Evolutionary conservation across 2,113 vertebrate genomes (phyloP), one percentile per base, ranked within the genome.

Genomic region (Lasiurus cinereus): DNA sequence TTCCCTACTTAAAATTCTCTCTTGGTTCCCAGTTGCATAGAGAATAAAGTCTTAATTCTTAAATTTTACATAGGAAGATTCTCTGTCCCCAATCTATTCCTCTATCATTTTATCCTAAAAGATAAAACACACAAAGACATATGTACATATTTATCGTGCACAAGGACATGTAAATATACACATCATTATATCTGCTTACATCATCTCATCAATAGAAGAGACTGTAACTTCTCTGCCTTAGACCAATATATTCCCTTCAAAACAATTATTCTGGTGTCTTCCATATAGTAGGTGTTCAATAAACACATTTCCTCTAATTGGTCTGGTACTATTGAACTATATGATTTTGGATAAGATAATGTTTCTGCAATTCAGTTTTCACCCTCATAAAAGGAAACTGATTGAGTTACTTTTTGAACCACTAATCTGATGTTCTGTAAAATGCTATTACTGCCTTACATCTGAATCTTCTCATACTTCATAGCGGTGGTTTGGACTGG

Each of bases 61-160:
- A 46, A 46, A 2, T 52, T 15, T 88, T 80, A 4, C 6, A 31
- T 48, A 22, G 59, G 36, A 83, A 18, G n/a, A 87, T 10, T 0
- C 16, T 91, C 8, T 80, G 72, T 18, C 9, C 54, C 43, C 13
- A 70, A 39, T n/a, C 52, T 48, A 56, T 39, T 77, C 52, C 10
- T 94, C n/a, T 56, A 52, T 59, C 3, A 18, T 80, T 94, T 83
- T 94, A 15, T 82, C 0, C n/a, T 91, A 2, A 90, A 93, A 89
- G 36, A 85, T 2, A 87, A 77, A 86, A 59, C 29, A 72, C 3
- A 85, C 0, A 69, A 1, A 88, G 22, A 52, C 16, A n/a, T 15
- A 82, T 4, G 72, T 8, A 39, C 12, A 50, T 12, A 27, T 16
- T 56, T 36, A 46, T 33, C 24, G 59, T 29, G 6, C 39, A 69